phyloP scores from a whole-genome alignment of 2,888 invertebrate genomes.

The Cosmorhoe ocellata region DNA sequence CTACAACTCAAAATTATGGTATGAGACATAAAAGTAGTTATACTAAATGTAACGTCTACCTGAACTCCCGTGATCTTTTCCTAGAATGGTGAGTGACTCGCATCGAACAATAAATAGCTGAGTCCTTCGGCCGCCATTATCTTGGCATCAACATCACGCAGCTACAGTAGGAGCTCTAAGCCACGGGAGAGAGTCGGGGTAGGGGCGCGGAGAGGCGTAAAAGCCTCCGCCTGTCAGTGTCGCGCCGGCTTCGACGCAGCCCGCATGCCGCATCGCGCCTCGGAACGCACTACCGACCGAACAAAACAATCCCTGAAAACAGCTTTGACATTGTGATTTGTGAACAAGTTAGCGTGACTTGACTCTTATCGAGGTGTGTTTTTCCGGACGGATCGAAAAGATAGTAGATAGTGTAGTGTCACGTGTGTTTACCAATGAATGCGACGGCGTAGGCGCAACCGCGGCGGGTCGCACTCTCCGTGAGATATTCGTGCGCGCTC shows the following conservation, averaged over 20 bases:
- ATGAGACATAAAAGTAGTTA: too few species aligned
- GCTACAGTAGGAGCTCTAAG: constrained; percentile 74
- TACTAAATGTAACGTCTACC: constrained; percentile 38
- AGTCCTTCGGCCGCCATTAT: constrained; percentile 78
- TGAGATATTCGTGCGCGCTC: constrained; percentile 80
- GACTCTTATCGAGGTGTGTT: constrained; percentile 38
- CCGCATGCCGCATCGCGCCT: constrained; percentile 60
- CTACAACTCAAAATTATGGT: too few species aligned
- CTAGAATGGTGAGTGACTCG: constrained; percentile 60
- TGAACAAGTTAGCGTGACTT: constrained; percentile 27
- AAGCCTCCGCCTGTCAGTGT: constrained; percentile 77
- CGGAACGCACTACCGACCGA: constrained; percentile 48
- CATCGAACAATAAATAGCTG: constrained; percentile 78
- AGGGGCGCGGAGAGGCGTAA: constrained; percentile 63
- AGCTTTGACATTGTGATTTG: constrained; percentile 53
- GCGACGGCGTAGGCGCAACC: constrained; percentile 78
- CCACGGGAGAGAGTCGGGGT: constrained; percentile 62
- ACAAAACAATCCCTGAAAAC: constrained; percentile 68
- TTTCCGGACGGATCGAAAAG: constrained; percentile 33
- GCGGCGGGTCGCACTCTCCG: constrained; percentile 75
- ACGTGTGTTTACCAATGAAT: constrained; percentile 80
- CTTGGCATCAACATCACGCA: constrained; percentile 77
- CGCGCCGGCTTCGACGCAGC: constrained; percentile 68
- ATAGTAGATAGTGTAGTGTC: constrained; percentile 67
- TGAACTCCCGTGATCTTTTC: constrained; percentile 51